Evolutionary conservation across 1,140 invertebrate species (phyloP), one percentile per base, ranked within the genome.

Genomic region (Leguminivora glycinivorella): DNA sequence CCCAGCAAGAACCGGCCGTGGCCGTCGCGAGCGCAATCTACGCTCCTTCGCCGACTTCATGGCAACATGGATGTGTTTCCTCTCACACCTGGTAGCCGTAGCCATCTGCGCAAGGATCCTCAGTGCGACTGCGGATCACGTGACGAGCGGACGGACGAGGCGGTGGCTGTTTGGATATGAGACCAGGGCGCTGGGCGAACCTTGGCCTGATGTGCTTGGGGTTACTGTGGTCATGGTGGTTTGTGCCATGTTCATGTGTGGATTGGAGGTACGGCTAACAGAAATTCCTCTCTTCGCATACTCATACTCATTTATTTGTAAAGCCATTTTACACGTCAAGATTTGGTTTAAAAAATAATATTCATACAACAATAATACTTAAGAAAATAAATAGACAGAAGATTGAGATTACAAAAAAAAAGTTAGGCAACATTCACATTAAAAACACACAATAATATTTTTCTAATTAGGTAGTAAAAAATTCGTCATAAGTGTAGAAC

Each of bases 161-260:
- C 83, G 85, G 38, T 93, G 93, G 91, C 75, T 94, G 24, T 93
- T 93, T 75, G 93, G 93, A 0, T 87, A 93, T 43, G 92, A 93
- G 73, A 92, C 92, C 1, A 84, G 92, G 85, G 90, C 93, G n/a
- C 82, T 93, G 67, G 94, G 94, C 2, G 94, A 95, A 80, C 94
- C 94, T 4, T 95, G 94, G 93, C 94, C 94, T 56, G 94, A 95
- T 87, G 93, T 95, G 0, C 77, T 95, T 19, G 94, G 94, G n/a
- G 93, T 95, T 5, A 93, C 93, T 0, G 94, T 95, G 12, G 93
- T 95, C 2, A 92, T 94, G 76, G 89, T 95, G 1, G 93, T 95
- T 2, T 94, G 94, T 5, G 92, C 93, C 66, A 93, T 95, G 91
- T 95, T 95, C 77, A 95, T 95, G 93, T 92, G 95, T 76, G 94